These are phyloP conservation scores for Pogonus chalceus DNA, from an alignment of 1,140 invertebrate genomes.

Conservation along the genomic window DNA sequence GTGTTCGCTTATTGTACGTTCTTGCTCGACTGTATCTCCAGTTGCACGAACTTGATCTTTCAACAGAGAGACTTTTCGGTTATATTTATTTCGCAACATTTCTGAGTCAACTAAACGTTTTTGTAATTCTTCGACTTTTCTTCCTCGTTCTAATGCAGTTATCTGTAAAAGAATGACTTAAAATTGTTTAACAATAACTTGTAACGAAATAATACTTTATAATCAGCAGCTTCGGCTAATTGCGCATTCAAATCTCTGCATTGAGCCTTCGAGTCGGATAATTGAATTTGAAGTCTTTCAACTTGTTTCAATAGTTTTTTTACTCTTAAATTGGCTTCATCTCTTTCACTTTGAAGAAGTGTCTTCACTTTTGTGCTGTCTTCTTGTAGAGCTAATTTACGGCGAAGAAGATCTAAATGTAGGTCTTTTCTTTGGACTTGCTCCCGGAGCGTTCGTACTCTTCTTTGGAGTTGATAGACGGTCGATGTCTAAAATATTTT, in stretches of 20 bases:
- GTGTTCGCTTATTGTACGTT: slow-evolving; percentile 57
- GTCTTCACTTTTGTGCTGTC: slow-evolving; percentile 57
- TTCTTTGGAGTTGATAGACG: slow-evolving; percentile 72
- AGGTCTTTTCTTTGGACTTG: slow-evolving; percentile 84
- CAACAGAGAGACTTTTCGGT: slow-evolving; percentile 55
- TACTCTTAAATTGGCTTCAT: slow-evolving; percentile 60
- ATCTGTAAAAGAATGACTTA: slow-evolving; percentile 44
- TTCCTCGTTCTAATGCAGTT: slow-evolving; percentile 64
- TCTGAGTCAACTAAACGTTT: slow-evolving; percentile 64
- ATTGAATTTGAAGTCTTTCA: slow-evolving; percentile 60
- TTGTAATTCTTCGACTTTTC: slow-evolving; percentile 74
- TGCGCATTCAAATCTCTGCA: slow-evolving; percentile 67
- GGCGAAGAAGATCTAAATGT: slow-evolving; percentile 76
- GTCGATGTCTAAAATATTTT: slow-evolving; percentile 55
- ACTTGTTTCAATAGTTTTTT: slow-evolving; percentile 69
- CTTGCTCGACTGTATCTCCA: slow-evolving; percentile 55
- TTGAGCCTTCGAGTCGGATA: slow-evolving; percentile 59
- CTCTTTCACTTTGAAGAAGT: slow-evolving; percentile 53
- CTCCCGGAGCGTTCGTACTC: slow-evolving; percentile 70
- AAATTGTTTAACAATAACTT: neutral
- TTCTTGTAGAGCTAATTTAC: slow-evolving; percentile 75
- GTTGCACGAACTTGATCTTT: slow-evolving; percentile 58
- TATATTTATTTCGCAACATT: slow-evolving; percentile 55
- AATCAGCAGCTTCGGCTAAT: slow-evolving; percentile 69
- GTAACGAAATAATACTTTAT: slow-evolving; percentile 48